A percentile compares a stretch with the other conserved stretches of the same genome.
phyloP scores from a whole-genome alignment of 2,888 invertebrate genomes.

The Schrankia costaestrigalis region DNA sequence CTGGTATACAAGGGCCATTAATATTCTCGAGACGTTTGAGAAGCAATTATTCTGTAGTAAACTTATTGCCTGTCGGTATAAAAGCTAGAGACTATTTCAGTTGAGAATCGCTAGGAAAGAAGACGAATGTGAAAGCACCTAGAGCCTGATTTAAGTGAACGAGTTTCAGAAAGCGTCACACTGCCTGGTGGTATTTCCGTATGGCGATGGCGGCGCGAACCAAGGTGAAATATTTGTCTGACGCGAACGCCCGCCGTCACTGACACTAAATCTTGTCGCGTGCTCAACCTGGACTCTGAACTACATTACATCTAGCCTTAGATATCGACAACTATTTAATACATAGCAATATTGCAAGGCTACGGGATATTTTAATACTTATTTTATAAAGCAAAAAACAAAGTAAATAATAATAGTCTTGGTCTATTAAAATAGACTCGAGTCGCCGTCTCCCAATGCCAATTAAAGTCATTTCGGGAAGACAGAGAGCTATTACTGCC shows the following conservation, averaged over 20 bases:
- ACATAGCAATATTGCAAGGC: constrained; percentile 20
- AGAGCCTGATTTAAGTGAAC: constrained; percentile 39
- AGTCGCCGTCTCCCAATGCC: constrained; percentile 36
- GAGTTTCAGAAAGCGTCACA: constrained; percentile 27
- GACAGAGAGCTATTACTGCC: constrained; percentile 68
- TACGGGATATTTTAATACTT: constrained; percentile 4
- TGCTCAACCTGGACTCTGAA: constrained; percentile 45
- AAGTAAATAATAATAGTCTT: constrained; percentile 22
- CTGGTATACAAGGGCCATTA: constrained; percentile 14
- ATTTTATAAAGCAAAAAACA: constrained; percentile 11
- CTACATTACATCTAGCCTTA: constrained; percentile 32
- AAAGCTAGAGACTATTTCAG: constrained; percentile 5
- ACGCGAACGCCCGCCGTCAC: constrained; percentile 42
- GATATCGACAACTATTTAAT: constrained; percentile 48
- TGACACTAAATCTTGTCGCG: constrained; percentile 71
- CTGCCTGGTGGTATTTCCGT: constrained; percentile 33
- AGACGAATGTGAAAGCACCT: constrained; percentile 31
- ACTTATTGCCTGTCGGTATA: constrained; percentile 35
- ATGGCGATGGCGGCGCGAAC: constrained; percentile 54
- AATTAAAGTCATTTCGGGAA: constrained; percentile 59
- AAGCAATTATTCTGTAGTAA: constrained; percentile 39
- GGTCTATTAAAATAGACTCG: constrained; percentile 29
- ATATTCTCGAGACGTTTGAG: constrained; percentile 19
- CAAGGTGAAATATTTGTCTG: constrained; percentile 72
- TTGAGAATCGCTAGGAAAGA: background rate